Conservation (phyloP, 2,113 vertebrate genomes). For the Peromyscus polionotus region DNA sequence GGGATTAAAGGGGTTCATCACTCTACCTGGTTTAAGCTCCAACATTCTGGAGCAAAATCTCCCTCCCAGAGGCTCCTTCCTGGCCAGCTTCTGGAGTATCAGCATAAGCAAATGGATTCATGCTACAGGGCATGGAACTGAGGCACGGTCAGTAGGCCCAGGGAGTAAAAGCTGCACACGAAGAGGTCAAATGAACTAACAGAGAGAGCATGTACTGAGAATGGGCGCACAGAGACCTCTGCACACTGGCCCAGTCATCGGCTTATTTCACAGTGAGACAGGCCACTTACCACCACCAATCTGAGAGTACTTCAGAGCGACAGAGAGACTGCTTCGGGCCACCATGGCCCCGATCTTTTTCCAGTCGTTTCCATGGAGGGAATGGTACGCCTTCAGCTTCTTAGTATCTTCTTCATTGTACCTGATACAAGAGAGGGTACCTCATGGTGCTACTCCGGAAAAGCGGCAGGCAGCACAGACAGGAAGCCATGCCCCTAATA, state of each 20-base stretch:
- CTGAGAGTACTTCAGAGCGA: constrained; percentile 88
- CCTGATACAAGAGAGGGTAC: constrained; percentile 67
- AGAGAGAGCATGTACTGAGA: background rate
- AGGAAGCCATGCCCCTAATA: no score
- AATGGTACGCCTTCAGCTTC: constrained; percentile 83
- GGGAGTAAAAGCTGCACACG: rapidly evolving
- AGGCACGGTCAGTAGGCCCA: no score
- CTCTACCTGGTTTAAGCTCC: background rate
- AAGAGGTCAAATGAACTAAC: background rate
- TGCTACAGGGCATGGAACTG: background rate
- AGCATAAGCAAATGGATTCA: rapidly evolving
- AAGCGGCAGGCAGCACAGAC: rapidly evolving
- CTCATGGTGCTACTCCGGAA: rapidly evolving
- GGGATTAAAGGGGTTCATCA: background rate
- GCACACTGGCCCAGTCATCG: rapidly evolving
- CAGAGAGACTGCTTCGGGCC: constrained; percentile 84
- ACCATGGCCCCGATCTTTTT: constrained; percentile 86
- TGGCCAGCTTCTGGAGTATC: rapidly evolving
- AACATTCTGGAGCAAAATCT: background rate
- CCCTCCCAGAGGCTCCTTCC: rapidly evolving
- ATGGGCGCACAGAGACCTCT: background rate
- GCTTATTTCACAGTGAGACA: rapidly evolving
- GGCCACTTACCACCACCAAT: constrained; percentile 80
- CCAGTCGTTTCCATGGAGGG: constrained; percentile 88
- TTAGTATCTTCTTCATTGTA: constrained; percentile 83